A percentile compares a stretch with the other conserved stretches of the same genome.
phyloP scores from a whole-genome alignment of 2,113 vertebrate genomes.

The Lonchura striata region DNA sequence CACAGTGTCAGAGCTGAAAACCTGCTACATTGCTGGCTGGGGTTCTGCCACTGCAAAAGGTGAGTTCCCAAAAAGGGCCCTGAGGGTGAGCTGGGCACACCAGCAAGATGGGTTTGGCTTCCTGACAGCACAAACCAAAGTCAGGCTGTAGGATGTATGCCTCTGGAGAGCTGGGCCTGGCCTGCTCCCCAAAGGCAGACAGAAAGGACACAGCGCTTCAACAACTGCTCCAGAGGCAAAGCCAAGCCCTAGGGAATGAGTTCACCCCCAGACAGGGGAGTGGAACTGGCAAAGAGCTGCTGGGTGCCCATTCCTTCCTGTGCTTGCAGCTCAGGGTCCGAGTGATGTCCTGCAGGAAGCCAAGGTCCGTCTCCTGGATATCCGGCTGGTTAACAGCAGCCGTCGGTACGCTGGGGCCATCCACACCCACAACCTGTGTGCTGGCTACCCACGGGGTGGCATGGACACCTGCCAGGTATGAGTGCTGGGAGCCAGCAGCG shows the following conservation, averaged over 20 bases:
- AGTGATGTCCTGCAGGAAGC: neutral
- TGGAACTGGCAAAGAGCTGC: rapidly evolving
- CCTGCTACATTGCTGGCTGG: constrained; percentile 47
- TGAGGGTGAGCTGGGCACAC: rapidly evolving
- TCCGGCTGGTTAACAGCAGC: neutral
- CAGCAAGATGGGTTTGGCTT: too few species aligned
- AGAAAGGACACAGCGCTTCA: neutral
- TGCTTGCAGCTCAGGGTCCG: neutral
- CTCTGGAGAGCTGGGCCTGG: neutral
- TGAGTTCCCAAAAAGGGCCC: neutral
- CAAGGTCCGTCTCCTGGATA: neutral
- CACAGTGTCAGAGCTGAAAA: neutral
- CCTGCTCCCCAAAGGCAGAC: neutral
- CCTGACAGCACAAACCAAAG: neutral
- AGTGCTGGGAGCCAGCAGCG: neutral
- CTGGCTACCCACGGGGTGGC: neutral
- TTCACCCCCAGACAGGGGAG: neutral
- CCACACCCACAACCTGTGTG: neutral
- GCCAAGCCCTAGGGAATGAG: neutral
- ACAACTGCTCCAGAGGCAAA: neutral
- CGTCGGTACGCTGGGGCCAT: neutral
- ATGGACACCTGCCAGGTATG: constrained; percentile 18
- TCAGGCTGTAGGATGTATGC: neutral
- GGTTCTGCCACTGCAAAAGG: neutral
- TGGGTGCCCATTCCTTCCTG: neutral